Percentiles rank a stretch among this genome's conserved stretches.
Conservation (phyloP, 2,113 vertebrate genomes). For the Zosterops lateralis region DNA sequence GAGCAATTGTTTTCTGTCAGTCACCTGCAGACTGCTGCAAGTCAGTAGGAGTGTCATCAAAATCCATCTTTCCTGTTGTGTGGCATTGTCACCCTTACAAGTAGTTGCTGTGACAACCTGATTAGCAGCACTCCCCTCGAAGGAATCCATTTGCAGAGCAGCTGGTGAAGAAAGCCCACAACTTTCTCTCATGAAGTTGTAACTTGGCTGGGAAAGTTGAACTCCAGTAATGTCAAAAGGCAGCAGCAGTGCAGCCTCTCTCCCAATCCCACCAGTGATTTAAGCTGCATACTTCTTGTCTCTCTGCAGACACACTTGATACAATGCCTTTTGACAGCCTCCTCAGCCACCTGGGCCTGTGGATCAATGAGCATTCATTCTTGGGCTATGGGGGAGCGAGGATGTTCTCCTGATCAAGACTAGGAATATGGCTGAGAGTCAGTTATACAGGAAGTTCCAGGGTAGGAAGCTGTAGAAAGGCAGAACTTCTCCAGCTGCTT, state of each 20-base stretch:
- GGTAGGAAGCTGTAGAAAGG: neutral
- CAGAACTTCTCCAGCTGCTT: neutral
- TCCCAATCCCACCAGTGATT: neutral
- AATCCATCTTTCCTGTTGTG: neutral
- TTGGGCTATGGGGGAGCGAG: fast-evolving
- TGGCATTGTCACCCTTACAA: neutral
- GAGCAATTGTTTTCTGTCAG: neutral
- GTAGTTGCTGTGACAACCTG: neutral
- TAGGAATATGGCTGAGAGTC: neutral
- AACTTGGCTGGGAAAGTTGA: neutral
- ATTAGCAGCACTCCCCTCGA: neutral
- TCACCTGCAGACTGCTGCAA: neutral
- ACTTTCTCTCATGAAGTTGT: neutral
- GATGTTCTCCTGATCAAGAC: neutral
- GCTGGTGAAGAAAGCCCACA: neutral
- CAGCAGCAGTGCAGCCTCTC: neutral
- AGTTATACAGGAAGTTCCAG: neutral
- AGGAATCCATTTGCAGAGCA: neutral
- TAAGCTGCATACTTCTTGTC: neutral
- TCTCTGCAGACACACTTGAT: neutral
- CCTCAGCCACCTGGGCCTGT: fast-evolving
- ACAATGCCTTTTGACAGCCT: neutral
- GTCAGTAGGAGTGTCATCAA: neutral
- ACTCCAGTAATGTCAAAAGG: neutral
- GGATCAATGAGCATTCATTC: neutral